Evolutionary conservation across 1,140 invertebrate genomes (phyloP).

Genomic region (Harlomillsia oculata): DNA sequence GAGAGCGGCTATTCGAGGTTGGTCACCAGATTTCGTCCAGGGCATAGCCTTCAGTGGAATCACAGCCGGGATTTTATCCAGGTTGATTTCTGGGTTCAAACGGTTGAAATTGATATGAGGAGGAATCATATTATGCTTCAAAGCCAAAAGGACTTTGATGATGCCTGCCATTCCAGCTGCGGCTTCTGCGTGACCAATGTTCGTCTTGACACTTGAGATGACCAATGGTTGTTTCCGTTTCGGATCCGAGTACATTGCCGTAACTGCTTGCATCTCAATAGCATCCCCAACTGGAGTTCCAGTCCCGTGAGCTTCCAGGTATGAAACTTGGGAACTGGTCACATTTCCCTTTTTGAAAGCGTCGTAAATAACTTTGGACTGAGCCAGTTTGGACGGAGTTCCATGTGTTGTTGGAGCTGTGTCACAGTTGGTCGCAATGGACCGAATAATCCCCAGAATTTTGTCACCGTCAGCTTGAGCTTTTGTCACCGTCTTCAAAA

Average conservation of each 20-base stretch:
- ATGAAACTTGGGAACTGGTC: conserved; percentile 71
- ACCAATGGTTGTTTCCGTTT: conserved; percentile 43
- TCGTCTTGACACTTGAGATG: conserved; percentile 51
- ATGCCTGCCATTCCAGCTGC: conserved; percentile 37
- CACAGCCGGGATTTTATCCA: not conserved
- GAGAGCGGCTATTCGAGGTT: not conserved
- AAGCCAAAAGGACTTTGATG: not conserved
- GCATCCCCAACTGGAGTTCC: conserved; percentile 52
- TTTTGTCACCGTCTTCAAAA: not conserved
- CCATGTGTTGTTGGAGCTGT: conserved; percentile 32
- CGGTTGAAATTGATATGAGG: not conserved
- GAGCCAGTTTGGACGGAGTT: conserved; percentile 65
- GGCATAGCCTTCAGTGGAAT: not conserved
- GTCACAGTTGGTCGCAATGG: not conserved
- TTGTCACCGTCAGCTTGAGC: not conserved
- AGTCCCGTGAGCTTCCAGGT: conserved; percentile 93
- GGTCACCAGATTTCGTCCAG: not conserved
- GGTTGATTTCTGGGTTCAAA: not conserved
- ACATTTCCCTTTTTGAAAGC: conserved; percentile 77
- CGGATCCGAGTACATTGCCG: conserved; percentile 46
- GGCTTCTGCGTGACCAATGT: conserved; percentile 51
- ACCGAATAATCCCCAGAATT: not conserved
- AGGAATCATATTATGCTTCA: not conserved
- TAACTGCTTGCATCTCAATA: conserved; percentile 42
- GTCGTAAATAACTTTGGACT: conserved; percentile 79